A percentile compares a stretch with the other conserved stretches of the same genome.
phyloP scores from a whole-genome alignment of 2,113 vertebrate genomes.

The Cyprinus carpio region DNA sequence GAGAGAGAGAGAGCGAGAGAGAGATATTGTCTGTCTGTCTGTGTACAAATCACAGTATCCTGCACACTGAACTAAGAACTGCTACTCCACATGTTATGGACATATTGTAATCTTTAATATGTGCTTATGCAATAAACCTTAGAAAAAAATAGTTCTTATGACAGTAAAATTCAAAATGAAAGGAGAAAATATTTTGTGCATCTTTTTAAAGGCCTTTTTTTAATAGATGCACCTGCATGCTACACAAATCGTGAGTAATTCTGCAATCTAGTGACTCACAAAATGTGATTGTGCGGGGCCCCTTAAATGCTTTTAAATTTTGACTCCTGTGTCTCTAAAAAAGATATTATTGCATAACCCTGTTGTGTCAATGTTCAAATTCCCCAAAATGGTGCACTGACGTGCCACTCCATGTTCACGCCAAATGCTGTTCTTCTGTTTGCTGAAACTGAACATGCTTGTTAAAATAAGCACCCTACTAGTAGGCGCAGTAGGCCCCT shows the following conservation, averaged over 20 bases:
- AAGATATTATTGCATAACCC: not conserved
- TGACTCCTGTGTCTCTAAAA: not conserved
- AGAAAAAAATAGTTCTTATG: not conserved
- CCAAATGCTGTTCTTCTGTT: not conserved
- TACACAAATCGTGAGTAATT: not conserved
- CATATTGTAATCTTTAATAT: not conserved
- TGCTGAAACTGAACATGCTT: not conserved
- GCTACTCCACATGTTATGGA: not conserved
- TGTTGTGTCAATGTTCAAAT: not conserved
- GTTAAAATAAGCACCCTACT: too few species aligned
- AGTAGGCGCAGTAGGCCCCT: too few species aligned
- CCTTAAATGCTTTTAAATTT: not conserved
- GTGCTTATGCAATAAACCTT: not conserved
- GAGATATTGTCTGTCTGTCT: not conserved
- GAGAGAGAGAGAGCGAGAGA: too few species aligned
- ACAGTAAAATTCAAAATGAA: not conserved
- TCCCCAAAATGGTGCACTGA: not conserved
- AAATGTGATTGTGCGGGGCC: not conserved
- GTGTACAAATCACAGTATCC: not conserved
- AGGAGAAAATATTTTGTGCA: not conserved
- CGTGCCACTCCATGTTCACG: not conserved
- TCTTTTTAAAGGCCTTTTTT: not conserved
- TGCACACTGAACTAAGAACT: not conserved
- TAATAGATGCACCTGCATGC: not conserved
- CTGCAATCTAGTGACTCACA: slow-evolving; percentile 8